Evolutionary conservation across 2,888 invertebrate genomes (phyloP), one percentile per base, ranked within the genome.

Genomic region (Polylopha cassiicola): DNA sequence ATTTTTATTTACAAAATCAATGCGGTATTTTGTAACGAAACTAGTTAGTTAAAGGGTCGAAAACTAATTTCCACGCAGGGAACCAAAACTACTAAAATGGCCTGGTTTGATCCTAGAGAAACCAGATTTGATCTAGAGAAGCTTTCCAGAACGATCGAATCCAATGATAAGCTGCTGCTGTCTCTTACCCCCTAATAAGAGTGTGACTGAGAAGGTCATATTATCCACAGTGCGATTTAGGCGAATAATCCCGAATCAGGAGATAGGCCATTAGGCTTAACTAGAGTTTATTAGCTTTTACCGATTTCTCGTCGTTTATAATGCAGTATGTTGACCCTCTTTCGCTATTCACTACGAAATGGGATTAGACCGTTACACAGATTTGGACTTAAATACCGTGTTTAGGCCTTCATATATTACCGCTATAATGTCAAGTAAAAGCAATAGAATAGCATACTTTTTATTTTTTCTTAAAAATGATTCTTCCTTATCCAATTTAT

Each of bases 231-330:
- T 16, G 20, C 20, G 24, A 20, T 29, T 20, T 21, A 28, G 11
- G 23, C n/a, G 15, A 36, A 13, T 15, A 32, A 38, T 21, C 1
- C 32, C 20, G 50, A 50, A 48, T 50, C 50, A 50, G 46, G 39
- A 41, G 36, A 37, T 29, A 42, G 39, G 30, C 42, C 49, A 43
- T 54, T 50, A 46, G 44, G 34, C 45, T 52, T 44, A 36, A 44
- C 33, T 27, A 30, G 27, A 44, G 45, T 50, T 34, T 50, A 55
- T 53, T 51, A 48, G 46, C 44, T 48, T 32, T 23, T 36, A 41
- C 48, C 46, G 49, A 46, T 44, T 45, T 47, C 33, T 18, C 34
- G 29, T 42, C 39, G 29, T 30, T 37, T 32, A 30, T 4, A 41
- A 20, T 36, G 17, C 20, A 8, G 16, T 30, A 26, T 24, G 21